Conservation (phyloP, 2,888 invertebrate species). For the Sussaba pulchella region DNA sequence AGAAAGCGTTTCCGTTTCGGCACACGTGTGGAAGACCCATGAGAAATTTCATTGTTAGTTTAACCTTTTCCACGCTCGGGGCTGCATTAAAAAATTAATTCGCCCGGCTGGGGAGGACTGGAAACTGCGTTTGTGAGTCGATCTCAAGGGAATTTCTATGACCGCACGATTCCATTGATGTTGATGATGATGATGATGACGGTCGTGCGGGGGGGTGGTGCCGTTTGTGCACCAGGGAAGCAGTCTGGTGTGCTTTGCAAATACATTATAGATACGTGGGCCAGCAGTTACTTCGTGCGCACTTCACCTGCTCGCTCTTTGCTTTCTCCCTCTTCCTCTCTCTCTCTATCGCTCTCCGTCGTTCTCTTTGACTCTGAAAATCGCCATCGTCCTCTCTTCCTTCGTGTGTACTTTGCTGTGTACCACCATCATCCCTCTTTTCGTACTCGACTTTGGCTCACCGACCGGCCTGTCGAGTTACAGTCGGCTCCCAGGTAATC, state of each 20-base stretch:
- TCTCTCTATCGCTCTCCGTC: constrained; percentile 25
- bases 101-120: constrained; percentile 20
- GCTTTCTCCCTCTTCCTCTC: background rate
- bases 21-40: background rate
- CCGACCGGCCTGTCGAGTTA: constrained; percentile 22
- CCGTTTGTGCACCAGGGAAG: constrained; percentile 9
- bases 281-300: constrained; percentile 45
- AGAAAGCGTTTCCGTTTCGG: background rate
- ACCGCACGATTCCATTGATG: constrained; percentile 31
- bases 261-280: constrained; percentile 37
- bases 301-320: constrained; percentile 7
- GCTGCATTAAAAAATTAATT: constrained; percentile 47
- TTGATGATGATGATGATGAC: too few species aligned
- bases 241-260: constrained; percentile 36
- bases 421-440: constrained; percentile 2
- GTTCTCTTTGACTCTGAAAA: too few species aligned
- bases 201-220: too few species aligned
- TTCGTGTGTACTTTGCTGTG: constrained; percentile 20
- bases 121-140: constrained; percentile 39
- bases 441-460: constrained; percentile 14
- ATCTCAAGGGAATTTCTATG: constrained; percentile 36
- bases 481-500: constrained; percentile 49
- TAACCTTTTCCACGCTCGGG: constrained; percentile 23
- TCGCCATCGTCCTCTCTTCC: too few species aligned
- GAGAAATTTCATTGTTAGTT: constrained; percentile 3